Evolutionary conservation across 2,113 vertebrate genomes (phyloP).

Genomic region (Ictalurus furcatus): DNA sequence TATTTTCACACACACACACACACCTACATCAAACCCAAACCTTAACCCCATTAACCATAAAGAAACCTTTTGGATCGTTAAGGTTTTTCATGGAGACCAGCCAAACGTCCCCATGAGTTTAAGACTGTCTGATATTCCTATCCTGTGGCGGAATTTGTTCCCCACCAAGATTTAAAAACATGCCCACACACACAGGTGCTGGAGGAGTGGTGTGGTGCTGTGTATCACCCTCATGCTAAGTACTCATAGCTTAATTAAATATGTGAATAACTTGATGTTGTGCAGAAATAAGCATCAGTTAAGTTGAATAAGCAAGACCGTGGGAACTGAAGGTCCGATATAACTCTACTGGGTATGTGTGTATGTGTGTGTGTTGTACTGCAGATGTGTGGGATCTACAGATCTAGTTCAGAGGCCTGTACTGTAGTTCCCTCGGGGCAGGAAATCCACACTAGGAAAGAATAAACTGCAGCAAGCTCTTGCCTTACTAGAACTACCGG

Average conservation of each 20-base stretch:
- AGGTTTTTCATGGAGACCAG: too few relatives aligned
- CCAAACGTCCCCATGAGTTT: background rate
- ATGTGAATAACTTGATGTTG: background rate
- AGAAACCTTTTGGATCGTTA: too few relatives aligned
- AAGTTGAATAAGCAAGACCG: background rate
- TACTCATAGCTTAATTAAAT: background rate
- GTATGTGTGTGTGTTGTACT: background rate
- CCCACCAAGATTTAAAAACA: background rate
- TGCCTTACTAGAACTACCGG: background rate
- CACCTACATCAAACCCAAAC: background rate
- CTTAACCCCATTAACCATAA: background rate
- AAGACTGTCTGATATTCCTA: background rate
- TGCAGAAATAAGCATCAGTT: background rate
- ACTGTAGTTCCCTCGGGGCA: background rate
- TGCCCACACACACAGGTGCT: background rate
- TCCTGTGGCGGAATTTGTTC: background rate
- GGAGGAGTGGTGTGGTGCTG: background rate
- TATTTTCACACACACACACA: slow-evolving; percentile 53
- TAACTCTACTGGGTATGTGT: background rate
- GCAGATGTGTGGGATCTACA: background rate
- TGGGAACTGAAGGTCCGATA: background rate
- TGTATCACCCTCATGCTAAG: background rate
- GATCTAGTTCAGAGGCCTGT: background rate
- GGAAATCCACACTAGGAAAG: slow-evolving; percentile 6
- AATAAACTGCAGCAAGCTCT: background rate